Evolutionary conservation across 2,797 vertebrate species (phyloP), one percentile per base, ranked within the genome.

Genomic region (Nyctibius grandis): DNA sequence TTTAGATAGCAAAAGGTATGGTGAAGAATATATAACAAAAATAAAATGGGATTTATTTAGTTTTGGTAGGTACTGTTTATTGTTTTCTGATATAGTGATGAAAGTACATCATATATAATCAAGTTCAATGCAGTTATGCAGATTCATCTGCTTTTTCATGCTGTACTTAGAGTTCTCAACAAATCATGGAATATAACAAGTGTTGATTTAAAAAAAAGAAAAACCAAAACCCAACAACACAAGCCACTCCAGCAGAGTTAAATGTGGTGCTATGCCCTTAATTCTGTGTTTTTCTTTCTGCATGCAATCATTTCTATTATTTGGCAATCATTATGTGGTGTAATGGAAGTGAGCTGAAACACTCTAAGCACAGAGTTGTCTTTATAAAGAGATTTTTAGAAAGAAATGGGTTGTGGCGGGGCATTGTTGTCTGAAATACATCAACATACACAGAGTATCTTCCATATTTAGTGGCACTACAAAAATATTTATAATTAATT

Each of bases 211-310:
- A 80, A 87, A 87, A 28, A 33, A 25, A 15, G 17, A 40, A 28
- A 33, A 25, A 15, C 10, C 19, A 15, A 29, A 38, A 90, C 60
- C 6, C 31, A 64, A 1, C 68, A 86, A 3, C 48, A 38, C 9
- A 48, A 73, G 42, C 78, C 44, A 48, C 48, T 95, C 93, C 57
- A 95, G 70, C 40, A 64, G 88, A 93, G 89, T 79, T 95, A 94
- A 96, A 73, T 93, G 64, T 93, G 69, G 56, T 94, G 78, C 83
- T 83, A 56, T 86, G 50, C 47, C 72, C 70, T 95, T 94, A 93
- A 89, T 91, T 90, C 61, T 92, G 60, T 87, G 33, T 75, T 95
- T 90, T 94, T 87, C 59, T 88, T 96, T 78, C 57, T 68, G 54
- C 6, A 3, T 92, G 68, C 65, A 94, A 81, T 96, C 61, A 70